Evolutionary conservation across 1,140 invertebrate genomes (phyloP).

Genomic region (Drosophila sturtevanti): DNA sequence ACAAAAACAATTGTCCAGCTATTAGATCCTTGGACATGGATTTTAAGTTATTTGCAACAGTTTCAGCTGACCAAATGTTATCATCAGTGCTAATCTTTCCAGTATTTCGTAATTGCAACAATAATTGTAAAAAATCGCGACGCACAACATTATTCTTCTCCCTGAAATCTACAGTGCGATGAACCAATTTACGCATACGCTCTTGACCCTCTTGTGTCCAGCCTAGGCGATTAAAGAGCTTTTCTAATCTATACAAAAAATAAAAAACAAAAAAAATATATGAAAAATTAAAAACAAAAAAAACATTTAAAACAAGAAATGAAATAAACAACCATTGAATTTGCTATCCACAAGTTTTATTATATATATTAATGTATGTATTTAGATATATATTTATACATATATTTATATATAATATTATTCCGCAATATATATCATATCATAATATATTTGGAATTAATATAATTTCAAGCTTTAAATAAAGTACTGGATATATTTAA

Average conservation of each 20-base stretch:
- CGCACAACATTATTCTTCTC: conserved; percentile 83
- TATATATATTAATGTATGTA: no score
- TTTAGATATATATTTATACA: no score
- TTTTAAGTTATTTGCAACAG: conserved; percentile 36
- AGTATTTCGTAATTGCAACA: conserved; percentile 84
- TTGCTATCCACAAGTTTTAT: no score
- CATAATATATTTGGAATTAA: no score
- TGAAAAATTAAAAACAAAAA: no score
- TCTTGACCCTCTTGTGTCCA: conserved; percentile 33
- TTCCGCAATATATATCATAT: no score
- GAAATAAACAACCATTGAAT: no score
- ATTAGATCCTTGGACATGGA: conserved; percentile 83
- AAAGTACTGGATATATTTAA: no score
- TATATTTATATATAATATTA: no score
- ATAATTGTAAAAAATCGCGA: conserved; percentile 84
- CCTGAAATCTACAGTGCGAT: conserved; percentile 83
- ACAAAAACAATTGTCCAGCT: conserved; percentile 86
- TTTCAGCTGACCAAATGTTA: conserved; percentile 56
- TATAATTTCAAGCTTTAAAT: no score
- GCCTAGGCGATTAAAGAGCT: conserved; percentile 49
- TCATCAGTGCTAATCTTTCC: conserved; percentile 72
- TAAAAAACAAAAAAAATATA: background rate
- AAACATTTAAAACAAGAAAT: no score
- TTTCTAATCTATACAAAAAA: conserved; percentile 32
- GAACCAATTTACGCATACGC: conserved; percentile 78